phyloP scores from a whole-genome alignment of 2,113 vertebrate species.

The Sminthopsis crassicaudata region DNA sequence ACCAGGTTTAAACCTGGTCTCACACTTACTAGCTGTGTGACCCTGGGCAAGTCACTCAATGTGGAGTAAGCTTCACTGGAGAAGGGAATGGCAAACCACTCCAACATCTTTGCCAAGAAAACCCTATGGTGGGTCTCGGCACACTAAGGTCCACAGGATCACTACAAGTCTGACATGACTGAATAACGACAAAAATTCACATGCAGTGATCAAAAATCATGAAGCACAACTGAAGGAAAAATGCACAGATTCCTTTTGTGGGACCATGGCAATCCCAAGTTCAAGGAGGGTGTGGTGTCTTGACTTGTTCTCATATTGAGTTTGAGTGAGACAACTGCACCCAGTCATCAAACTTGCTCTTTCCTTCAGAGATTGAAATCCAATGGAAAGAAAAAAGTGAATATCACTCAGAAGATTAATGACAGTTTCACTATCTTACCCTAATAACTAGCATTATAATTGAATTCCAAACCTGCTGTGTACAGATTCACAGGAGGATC shows the following conservation, averaged over 20 bases:
- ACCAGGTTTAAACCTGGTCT: background rate
- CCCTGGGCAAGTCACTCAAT: background rate
- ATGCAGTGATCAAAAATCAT: background rate
- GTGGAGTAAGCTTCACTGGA: background rate
- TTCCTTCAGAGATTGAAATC: no score
- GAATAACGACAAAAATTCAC: background rate
- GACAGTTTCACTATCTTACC: background rate
- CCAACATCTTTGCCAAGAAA: background rate
- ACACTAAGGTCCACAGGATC: background rate
- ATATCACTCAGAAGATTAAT: conserved; percentile 7
- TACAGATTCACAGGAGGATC: background rate
- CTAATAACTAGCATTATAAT: background rate
- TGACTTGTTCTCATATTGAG: background rate
- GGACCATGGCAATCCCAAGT: background rate
- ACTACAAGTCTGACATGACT: background rate
- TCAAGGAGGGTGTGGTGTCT: background rate
- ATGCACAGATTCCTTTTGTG: background rate
- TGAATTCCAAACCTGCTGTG: background rate
- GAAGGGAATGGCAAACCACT: background rate
- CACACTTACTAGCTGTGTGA: background rate
- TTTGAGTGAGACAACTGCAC: background rate
- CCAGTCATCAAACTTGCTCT: no score
- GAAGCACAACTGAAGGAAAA: background rate
- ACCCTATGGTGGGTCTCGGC: background rate
- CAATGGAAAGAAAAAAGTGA: no score